These are phyloP conservation scores for Uria lomvia DNA, from an alignment of 2,113 vertebrate genomes.

Conservation along the genomic window DNA sequence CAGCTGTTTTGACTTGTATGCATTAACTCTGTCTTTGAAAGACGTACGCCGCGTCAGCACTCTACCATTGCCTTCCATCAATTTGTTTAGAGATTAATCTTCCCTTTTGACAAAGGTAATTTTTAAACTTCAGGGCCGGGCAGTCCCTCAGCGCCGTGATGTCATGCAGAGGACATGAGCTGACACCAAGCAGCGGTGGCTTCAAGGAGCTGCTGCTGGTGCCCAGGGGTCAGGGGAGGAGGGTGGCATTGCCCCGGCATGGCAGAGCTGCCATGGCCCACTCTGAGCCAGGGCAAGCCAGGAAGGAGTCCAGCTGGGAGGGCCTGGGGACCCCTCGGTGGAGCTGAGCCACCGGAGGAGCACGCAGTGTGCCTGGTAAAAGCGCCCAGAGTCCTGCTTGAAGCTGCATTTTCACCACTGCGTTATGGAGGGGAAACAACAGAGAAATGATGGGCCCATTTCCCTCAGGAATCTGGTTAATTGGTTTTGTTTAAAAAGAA, in stretches of 20 bases:
- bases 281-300: neutral
- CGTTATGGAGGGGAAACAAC: neutral
- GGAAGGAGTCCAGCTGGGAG: neutral
- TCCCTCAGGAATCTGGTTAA: constrained; percentile 9
- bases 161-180: neutral
- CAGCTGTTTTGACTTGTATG: neutral
- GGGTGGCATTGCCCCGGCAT: neutral
- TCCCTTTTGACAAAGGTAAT: constrained; percentile 14
- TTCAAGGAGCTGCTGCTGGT: neutral
- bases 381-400: neutral
- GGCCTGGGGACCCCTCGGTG: neutral
- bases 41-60: neutral
- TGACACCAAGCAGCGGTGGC: neutral
- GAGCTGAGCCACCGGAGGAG: fast-evolving
- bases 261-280: neutral
- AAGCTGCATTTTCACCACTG: neutral
- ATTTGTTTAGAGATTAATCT: constrained; percentile 12
- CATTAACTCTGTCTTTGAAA: constrained; percentile 12
- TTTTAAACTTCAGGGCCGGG: neutral
- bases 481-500: constrained; percentile 13
- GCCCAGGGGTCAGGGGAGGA: neutral
- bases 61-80: neutral
- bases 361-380: neutral
- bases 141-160: neutral
- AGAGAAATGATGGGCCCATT: neutral